Evolutionary conservation across 1,140 invertebrate species (phyloP).

Genomic region (Lerema accius): DNA sequence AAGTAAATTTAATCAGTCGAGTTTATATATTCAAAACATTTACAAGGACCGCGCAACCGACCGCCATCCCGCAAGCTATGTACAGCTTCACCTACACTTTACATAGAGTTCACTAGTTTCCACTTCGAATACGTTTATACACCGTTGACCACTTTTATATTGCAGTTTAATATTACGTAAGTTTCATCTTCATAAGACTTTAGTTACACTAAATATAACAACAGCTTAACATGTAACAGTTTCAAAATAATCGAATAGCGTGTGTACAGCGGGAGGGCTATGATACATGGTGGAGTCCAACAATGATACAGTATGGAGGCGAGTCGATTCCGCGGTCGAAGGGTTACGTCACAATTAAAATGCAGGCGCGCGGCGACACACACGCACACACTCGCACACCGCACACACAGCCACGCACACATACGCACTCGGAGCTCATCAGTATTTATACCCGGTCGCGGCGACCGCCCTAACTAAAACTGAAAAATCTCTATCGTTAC

Average conservation of each 20-base stretch:
- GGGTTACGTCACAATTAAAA: slow-evolving; percentile 29
- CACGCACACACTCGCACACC: slow-evolving; percentile 22
- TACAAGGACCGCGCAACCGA: slow-evolving; percentile 40
- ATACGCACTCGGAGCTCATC: slow-evolving; percentile 38
- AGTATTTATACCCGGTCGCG: slow-evolving; percentile 50
- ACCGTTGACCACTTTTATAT: slow-evolving; percentile 31
- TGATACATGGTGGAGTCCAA: slow-evolving; percentile 18
- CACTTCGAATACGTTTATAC: slow-evolving; percentile 23
- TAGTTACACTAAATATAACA: slow-evolving; percentile 6
- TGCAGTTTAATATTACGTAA: neutral
- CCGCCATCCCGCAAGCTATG: slow-evolving; percentile 22
- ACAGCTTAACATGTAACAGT: slow-evolving; percentile 19
- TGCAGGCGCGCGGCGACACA: slow-evolving; percentile 41
- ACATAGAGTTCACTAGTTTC: slow-evolving; percentile 26
- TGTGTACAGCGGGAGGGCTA: slow-evolving; percentile 15
- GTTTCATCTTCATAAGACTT: slow-evolving; percentile 30
- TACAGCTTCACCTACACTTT: slow-evolving; percentile 18
- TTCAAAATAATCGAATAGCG: slow-evolving; percentile 13
- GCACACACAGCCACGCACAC: slow-evolving; percentile 26
- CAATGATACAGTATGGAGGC: slow-evolving; percentile 2
- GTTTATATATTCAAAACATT: slow-evolving; percentile 56
- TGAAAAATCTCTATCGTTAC: slow-evolving; percentile 70
- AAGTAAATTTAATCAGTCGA: slow-evolving; percentile 68
- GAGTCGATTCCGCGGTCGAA: slow-evolving; percentile 18
- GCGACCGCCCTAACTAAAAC: slow-evolving; percentile 62